phyloP scores from a whole-genome alignment of 2,888 invertebrate genomes.

The Drosophila differens region DNA sequence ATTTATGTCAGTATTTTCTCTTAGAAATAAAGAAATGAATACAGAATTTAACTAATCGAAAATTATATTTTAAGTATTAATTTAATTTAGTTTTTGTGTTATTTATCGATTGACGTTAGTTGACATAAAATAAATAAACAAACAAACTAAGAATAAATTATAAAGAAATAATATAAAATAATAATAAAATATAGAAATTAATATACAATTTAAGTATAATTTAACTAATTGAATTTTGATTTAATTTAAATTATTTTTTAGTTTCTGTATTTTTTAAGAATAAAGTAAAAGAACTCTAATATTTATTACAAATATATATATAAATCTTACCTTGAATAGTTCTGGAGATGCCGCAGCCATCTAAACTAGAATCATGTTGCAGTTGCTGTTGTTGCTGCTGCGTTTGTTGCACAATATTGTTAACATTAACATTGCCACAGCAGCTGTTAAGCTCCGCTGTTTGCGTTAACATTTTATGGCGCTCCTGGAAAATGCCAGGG shows the following conservation, averaged over 20 bases:
- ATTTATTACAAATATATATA: too few species aligned
- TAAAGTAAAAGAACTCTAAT: not conserved
- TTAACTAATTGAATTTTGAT: not conserved
- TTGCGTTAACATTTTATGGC: conserved; percentile 1
- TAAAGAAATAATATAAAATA: not conserved
- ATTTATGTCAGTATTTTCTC: not conserved
- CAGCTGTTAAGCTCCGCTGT: not conserved
- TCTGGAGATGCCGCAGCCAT: conserved; percentile 40
- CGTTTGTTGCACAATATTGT: conserved; percentile 19
- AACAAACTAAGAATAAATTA: not conserved
- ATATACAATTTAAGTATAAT: not conserved
- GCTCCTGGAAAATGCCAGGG: not conserved
- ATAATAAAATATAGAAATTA: not conserved
- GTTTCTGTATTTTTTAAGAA: not conserved
- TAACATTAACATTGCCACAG: not conserved
- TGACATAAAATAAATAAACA: not conserved
- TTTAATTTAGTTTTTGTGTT: not conserved
- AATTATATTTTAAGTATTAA: not conserved
- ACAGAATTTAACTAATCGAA: not conserved
- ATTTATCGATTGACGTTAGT: not conserved
- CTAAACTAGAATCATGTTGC: conserved; percentile 8
- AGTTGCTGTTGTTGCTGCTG: conserved; percentile 12
- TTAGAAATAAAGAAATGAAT: not conserved
- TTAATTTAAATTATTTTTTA: not conserved
- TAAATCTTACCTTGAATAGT: conserved; percentile 49